Evolutionary conservation across 1,140 invertebrate genomes (phyloP), one percentile per base, ranked within the genome.

Genomic region (Cyclargus thomasi): DNA sequence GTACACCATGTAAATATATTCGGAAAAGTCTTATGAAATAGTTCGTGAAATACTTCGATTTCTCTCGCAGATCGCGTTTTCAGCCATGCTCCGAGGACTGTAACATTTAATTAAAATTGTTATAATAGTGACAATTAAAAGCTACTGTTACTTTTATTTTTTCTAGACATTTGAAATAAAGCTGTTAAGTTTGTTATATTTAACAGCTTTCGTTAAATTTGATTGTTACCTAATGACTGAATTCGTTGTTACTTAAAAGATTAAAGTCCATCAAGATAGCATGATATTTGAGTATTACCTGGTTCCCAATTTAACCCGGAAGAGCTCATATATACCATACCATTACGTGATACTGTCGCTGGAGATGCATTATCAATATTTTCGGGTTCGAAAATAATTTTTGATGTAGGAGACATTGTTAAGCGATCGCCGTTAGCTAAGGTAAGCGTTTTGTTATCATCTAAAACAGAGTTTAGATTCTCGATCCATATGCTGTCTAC

Each of bases 401-500:
- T 99, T 69, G 96, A 97, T 6, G 94, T 96, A 0, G 96, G 94
- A 0, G 97, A 94, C 97, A 99, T 98, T 1, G 95, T 94, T 18
- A 99, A 92, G 63, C 97, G 93, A 91, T 99, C 97, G 21, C 97
- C 97, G 83, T 99, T 99, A 16, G 97, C 97, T 69, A 99, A 90
- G 3, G 97, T 98, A 55, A 98, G 85, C 0, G 96, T 98, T 91
- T 97, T 97, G 81, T 99, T 99, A 79, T 99, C 98, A 86, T 99
- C 97, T 35, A 99, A 85, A 0, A 99, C 98, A 0, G 97, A 98
- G 90, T 99, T 99, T 67, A 99, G 93, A 91, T 99, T 99, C 91
- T 99, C 97, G 74, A 99, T 99, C 98, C 98, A 99, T 73, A 98
- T 97, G 77, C 97, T 97, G 80, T 99, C 97, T 0, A 99, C 97